phyloP scores from a whole-genome alignment of 2,113 vertebrate genomes.

The Sakesphorus luctuosus region DNA sequence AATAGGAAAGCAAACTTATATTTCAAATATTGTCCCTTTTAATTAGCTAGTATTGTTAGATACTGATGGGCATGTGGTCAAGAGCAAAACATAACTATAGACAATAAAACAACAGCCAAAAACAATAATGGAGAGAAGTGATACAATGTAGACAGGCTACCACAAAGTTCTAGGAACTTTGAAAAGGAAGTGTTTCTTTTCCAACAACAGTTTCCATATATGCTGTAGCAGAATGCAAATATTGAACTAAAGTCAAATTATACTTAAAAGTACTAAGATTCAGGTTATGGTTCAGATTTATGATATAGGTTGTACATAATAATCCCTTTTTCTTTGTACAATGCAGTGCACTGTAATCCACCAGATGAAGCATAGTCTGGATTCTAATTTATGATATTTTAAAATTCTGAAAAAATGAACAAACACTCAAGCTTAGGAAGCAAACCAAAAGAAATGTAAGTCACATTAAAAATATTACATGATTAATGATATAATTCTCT shows the following conservation, averaged over 20 bases:
- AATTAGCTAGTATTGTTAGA: neutral
- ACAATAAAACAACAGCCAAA: neutral
- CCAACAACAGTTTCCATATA: neutral
- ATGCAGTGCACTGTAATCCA: neutral
- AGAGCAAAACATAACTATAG: neutral
- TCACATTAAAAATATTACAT: neutral
- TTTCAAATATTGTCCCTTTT: neutral
- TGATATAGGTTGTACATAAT: neutral
- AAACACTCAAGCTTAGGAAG: neutral
- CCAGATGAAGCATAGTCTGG: neutral
- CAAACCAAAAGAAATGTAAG: neutral
- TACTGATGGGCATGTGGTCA: neutral
- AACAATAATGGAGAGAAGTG: neutral
- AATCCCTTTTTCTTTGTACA: constrained; percentile 7
- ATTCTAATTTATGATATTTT: neutral
- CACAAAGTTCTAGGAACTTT: neutral
- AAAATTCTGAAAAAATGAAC: neutral
- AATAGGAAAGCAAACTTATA: neutral
- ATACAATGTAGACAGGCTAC: neutral
- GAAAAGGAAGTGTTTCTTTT: neutral
- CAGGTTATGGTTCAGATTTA: neutral
- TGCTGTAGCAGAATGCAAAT: neutral
- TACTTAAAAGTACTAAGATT: neutral
- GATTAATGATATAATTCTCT: neutral
- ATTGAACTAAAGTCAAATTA: neutral